phyloP scores from a whole-genome alignment of 2,113 vertebrate genomes.

The Sebastes fasciatus region DNA sequence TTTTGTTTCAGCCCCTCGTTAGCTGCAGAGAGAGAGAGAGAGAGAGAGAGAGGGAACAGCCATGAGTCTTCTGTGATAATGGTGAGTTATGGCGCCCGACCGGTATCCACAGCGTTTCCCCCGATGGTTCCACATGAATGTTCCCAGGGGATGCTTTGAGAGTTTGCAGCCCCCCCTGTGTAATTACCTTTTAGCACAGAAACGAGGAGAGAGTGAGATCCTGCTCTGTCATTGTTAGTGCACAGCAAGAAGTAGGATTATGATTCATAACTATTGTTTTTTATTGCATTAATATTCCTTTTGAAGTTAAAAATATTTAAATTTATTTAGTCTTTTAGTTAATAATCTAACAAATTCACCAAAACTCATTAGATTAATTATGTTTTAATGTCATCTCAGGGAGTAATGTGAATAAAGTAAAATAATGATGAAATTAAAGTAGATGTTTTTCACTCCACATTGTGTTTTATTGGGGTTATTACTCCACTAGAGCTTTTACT shows the following conservation, averaged over 20 bases:
- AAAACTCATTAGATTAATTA: neutral
- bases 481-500: no score
- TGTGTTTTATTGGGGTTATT: neutral
- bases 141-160: conserved; percentile 47
- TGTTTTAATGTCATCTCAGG: neutral
- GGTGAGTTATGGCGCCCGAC: conserved; percentile 77
- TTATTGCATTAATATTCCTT: conserved; percentile 8
- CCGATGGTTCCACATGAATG: conserved; percentile 65
- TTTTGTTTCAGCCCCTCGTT: conserved; percentile 60
- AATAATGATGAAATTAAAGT: neutral
- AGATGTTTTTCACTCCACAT: neutral
- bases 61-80: conserved; percentile 80
- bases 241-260: neutral
- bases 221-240: conserved; percentile 61
- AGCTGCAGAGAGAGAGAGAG: conserved; percentile 50
- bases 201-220: conserved; percentile 33
- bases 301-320: neutral
- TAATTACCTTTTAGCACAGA: conserved; percentile 68
- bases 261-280: neutral
- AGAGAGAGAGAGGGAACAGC: conserved; percentile 47
- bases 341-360: neutral
- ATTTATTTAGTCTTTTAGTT: neutral
- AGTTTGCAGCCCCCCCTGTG: conserved; percentile 44
- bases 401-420: neutral
- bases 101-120: conserved; percentile 31